Conservation (phyloP, 92 coral and sea anemone species). For the Diadumene lineata region DNA sequence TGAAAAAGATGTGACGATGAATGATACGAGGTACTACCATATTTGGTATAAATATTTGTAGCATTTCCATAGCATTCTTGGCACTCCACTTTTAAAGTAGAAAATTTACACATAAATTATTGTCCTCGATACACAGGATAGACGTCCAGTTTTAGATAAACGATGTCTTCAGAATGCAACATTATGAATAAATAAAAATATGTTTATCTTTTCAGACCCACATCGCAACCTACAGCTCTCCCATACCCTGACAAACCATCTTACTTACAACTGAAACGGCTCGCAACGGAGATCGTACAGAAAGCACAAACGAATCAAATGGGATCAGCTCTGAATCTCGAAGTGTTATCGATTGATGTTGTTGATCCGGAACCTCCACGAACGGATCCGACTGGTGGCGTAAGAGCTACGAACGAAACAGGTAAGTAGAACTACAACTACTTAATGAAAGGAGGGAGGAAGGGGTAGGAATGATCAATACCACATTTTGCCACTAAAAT, state of each 20-base stretch:
- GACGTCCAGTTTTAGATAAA: too few relatives aligned
- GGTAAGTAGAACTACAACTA: constrained; percentile 38
- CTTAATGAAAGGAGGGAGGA: not conserved
- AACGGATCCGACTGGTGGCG: constrained; percentile 73
- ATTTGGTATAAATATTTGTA: too few relatives aligned
- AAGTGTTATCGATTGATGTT: constrained; percentile 67
- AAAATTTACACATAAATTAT: too few relatives aligned
- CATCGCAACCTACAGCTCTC: constrained; percentile 18
- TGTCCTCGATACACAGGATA: too few relatives aligned
- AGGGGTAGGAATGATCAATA: not conserved
- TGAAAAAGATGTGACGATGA: constrained; percentile 50
- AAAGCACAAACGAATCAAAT: constrained; percentile 79
- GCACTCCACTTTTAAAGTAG: too few relatives aligned
- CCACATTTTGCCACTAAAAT: too few relatives aligned
- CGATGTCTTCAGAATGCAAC: too few relatives aligned
- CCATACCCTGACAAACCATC: constrained; percentile 50
- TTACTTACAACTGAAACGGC: constrained; percentile 50
- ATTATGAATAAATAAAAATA: not conserved
- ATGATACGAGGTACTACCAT: constrained; percentile 6
- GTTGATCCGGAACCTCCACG: constrained; percentile 82
- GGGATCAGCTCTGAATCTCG: constrained; percentile 56
- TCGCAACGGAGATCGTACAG: constrained; percentile 66
- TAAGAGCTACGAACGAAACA: constrained; percentile 74
- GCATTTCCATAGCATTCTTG: too few relatives aligned
- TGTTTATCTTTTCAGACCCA: not conserved